Percentiles rank a stretch among this genome's conserved stretches.
Evolutionary conservation across 1,140 invertebrate genomes (phyloP).

Genomic region (Caerostris extrusa): DNA sequence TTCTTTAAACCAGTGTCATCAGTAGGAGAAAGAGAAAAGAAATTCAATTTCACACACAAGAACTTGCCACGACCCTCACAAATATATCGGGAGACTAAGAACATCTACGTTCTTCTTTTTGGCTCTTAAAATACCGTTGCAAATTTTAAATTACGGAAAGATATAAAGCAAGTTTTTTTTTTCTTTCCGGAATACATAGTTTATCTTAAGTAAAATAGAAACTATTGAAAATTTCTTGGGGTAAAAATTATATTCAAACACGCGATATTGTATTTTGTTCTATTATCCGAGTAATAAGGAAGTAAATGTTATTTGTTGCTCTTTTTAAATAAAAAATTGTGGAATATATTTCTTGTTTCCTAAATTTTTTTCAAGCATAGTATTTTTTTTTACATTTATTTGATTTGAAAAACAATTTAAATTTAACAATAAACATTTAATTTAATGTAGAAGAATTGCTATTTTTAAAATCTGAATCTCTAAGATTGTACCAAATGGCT

Average conservation of each 20-base stretch:
- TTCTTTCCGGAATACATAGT: not conserved
- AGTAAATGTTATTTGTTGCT: no score
- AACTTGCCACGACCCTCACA: not conserved
- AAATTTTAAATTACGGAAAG: constrained; percentile 19
- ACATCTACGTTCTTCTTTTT: not conserved
- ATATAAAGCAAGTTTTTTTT: not conserved
- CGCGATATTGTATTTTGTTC: not conserved
- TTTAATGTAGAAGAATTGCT: no score
- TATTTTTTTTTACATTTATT: no score
- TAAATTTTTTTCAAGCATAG: no score
- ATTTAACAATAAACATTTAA: no score
- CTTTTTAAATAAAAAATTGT: no score
- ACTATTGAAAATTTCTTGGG: constrained; percentile 25
- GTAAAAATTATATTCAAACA: constrained; percentile 8
- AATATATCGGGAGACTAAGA: not conserved
- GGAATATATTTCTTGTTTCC: no score
- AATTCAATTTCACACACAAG: constrained; percentile 37
- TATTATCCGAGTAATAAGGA: no score
- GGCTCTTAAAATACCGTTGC: not conserved
- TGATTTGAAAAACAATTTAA: no score
- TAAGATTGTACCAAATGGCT: no score
- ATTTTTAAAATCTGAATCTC: no score
- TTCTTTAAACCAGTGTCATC: constrained; percentile 10
- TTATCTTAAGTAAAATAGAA: not conserved
- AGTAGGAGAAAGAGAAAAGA: not conserved